Evolutionary conservation across 1,140 invertebrate genomes (phyloP).

Genomic region (Megathymus violae): DNA sequence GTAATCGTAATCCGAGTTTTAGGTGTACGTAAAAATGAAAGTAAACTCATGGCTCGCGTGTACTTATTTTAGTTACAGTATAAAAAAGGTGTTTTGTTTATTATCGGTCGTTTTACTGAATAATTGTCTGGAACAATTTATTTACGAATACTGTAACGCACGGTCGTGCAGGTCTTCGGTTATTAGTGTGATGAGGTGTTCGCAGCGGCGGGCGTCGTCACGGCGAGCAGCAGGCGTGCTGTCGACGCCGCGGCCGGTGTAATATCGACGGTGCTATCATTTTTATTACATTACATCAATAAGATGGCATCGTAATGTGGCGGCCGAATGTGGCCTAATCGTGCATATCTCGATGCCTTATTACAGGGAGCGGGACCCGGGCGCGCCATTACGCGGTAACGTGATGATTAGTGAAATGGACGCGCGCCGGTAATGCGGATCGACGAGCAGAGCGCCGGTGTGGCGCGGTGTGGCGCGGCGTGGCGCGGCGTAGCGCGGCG

Average conservation of each 20-base stretch:
- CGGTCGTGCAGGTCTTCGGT: not conserved
- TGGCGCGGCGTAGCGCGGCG: not conserved
- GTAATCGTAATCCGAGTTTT: slow-evolving; percentile 11
- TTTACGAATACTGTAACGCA: no score
- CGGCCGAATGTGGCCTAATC: slow-evolving; percentile 33
- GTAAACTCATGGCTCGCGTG: no score
- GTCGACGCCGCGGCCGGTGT: no score
- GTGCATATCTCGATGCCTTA: slow-evolving; percentile 29
- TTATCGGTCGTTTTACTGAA: no score
- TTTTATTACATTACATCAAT: slow-evolving; percentile 31
- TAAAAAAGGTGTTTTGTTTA: no score
- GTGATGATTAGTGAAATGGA: slow-evolving; percentile 21
- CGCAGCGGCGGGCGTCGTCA: no score
- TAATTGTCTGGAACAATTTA: no score
- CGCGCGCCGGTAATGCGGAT: slow-evolving; percentile 1
- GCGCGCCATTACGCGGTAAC: slow-evolving; percentile 21
- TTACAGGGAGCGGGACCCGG: slow-evolving; percentile 25
- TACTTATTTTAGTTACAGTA: no score
- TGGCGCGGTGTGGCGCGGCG: no score
- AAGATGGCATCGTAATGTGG: slow-evolving; percentile 9
- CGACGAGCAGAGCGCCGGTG: no score
- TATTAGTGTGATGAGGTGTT: not conserved
- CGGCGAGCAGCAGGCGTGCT: no score
- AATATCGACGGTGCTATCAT: slow-evolving; percentile 17
- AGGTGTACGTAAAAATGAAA: no score